Base-by-base conservation (phyloP, 2,797 vertebrate genomes). In the Catharus ustulatus region DNA sequence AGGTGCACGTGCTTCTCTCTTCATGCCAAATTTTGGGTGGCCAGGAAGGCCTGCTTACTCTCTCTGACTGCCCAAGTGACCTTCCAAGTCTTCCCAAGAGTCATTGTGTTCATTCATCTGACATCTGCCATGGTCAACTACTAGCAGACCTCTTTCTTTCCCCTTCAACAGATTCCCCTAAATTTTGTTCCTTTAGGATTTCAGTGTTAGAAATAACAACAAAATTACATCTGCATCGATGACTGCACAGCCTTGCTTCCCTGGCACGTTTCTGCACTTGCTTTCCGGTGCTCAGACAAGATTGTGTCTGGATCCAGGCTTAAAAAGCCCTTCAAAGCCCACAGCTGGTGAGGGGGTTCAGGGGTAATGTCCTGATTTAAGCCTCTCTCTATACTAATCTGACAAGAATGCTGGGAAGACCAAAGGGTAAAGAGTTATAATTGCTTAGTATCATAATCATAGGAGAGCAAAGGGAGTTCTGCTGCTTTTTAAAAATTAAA, bases 371-470 rank as follows among this genome's bases (percentile, higher is more conserved):
- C 88, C 79, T 94, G 92, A 94, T 94, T 93, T 68, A 91, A 93
- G 80, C 49, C 36, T 79, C 62, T 84, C 91, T 62, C 71, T 75
- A 42, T 82, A 88, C 89, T 95, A 90, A 97, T 94, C 87, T 87
- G 77, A 93, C 57, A 96, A 77, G 77, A 96, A 95, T 89, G 87
- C 46, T 58, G 74, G 13, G 32, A 90, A 58, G 94, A 97, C 71
- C 87, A 94, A 96, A 96, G 93, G 93, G 80, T 91, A 79, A 95
- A 94, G 85, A 91, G 78, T 79, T 87, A 75, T 67, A 94, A 94
- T 91, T 94, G 32, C 78, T 93, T 58, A 38, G 85, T 72, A 94
- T 79, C 89, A 79, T 61, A 82, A 84, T 90, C 72, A 91, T 8
- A 83, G 57, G 85, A 90, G 92, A 93, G 69, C 89, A 95, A 92